phyloP scores from a whole-genome alignment of 2,888 invertebrate species.

The Drosophila anceps region DNA sequence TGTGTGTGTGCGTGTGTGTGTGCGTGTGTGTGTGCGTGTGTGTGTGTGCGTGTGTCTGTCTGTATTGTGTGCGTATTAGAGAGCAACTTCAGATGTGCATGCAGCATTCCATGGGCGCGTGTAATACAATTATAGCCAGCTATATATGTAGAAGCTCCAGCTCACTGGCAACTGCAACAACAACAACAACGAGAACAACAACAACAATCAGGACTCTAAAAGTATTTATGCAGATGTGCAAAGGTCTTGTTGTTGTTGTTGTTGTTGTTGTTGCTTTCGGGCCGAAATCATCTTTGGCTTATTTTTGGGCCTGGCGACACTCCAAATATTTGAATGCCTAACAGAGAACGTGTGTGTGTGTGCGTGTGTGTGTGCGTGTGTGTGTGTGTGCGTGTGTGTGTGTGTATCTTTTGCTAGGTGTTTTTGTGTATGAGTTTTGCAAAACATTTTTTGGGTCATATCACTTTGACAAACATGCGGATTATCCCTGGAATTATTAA shows the following conservation, averaged over 20 bases:
- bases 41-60: neutral
- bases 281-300: conserved; percentile 40
- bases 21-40: neutral
- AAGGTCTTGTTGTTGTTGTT: conserved; percentile 13
- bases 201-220: conserved; percentile 19
- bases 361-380: neutral
- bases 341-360: too few relatives aligned
- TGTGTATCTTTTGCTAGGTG: conserved; percentile 49
- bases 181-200: conserved; percentile 7
- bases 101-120: neutral
- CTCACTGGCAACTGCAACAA: neutral
- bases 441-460: conserved; percentile 64
- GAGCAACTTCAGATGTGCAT: neutral
- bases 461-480: conserved; percentile 79
- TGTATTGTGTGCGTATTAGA: neutral
- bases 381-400: conserved; percentile 4
- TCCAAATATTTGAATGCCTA: conserved; percentile 15
- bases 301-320: conserved; percentile 36
- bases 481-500: conserved; percentile 81
- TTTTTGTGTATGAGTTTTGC: conserved; percentile 37
- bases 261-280: too few relatives aligned
- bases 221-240: conserved; percentile 71
- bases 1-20: too few relatives aligned
- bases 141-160: conserved; percentile 1
- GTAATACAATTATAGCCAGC: conserved; percentile 28